Evolutionary conservation across 1,140 invertebrate genomes (phyloP).

Genomic region (Papilio polyxenes): DNA sequence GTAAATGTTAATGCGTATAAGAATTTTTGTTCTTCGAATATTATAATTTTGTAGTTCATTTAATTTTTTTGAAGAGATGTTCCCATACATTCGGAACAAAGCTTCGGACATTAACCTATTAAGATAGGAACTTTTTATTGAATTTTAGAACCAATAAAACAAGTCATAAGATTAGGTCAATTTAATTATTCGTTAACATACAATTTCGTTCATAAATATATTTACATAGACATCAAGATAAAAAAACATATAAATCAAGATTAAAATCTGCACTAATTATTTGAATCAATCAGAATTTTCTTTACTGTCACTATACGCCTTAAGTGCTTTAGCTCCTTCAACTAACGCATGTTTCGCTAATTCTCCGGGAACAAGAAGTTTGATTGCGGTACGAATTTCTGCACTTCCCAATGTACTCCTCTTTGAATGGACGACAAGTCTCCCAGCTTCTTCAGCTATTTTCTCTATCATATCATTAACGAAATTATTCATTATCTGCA

Average conservation of each 20-base stretch:
- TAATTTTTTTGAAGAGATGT: no score
- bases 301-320: conserved; percentile 59
- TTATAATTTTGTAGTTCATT: no score
- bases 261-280: neutral
- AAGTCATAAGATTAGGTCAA: neutral
- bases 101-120: no score
- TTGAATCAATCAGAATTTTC: neutral
- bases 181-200: neutral
- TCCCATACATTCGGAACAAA: no score
- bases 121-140: neutral
- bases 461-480: conserved; percentile 79
- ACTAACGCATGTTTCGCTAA: conserved; percentile 61
- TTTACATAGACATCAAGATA: neutral
- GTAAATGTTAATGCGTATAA: no score
- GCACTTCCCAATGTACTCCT: conserved; percentile 76
- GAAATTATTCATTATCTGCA: conserved; percentile 86
- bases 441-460: conserved; percentile 82
- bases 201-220: conserved; percentile 1
- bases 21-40: no score
- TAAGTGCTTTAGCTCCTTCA: conserved; percentile 83
- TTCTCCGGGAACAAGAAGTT: conserved; percentile 68
- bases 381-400: conserved; percentile 75
- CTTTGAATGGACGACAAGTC: conserved; percentile 81
- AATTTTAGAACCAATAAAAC: neutral
- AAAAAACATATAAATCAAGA: neutral